A percentile compares a stretch with the other conserved stretches of the same genome.
These are phyloP conservation scores for Ophioninae sp. DNA, from an alignment of 2,888 invertebrate species.

Conservation along the genomic window DNA sequence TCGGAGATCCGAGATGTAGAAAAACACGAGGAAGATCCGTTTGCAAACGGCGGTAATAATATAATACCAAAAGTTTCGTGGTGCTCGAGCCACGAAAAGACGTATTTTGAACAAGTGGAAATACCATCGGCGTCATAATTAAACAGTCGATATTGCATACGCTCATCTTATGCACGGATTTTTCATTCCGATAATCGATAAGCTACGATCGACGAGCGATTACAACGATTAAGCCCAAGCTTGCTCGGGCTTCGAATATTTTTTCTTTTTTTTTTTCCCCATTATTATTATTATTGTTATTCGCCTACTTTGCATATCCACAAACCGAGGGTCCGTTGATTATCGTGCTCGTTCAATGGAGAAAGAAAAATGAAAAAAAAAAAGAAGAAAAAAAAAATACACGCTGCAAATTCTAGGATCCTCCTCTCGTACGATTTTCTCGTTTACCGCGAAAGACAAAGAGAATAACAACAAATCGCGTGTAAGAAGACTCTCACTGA, in stretches of 20 bases:
- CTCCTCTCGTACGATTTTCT: conserved; percentile 25
- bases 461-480: conserved; percentile 46
- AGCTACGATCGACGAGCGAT: conserved; percentile 47
- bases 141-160: conserved; percentile 10
- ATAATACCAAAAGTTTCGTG: background rate
- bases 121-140: conserved; percentile 60
- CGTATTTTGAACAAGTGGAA: conserved; percentile 49
- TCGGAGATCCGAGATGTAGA: conserved; percentile 4
- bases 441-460: conserved; percentile 41
- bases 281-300: background rate
- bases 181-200: conserved; percentile 64
- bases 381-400: conserved; percentile 47
- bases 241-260: conserved; percentile 43
- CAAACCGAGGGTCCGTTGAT: conserved; percentile 35
- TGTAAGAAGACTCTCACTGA: conserved; percentile 6
- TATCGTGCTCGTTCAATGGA: background rate
- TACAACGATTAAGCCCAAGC: conserved; percentile 56
- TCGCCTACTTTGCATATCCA: conserved; percentile 30
- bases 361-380: conserved; percentile 11
- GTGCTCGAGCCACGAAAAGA: conserved; percentile 27
- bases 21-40: background rate
- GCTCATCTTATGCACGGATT: conserved; percentile 41
- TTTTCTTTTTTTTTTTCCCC: background rate
- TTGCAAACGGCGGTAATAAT: background rate
- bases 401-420: conserved; percentile 57